Percentiles rank a stretch among this genome's conserved stretches.
Conservation (phyloP, 2,797 vertebrate genomes). For the Arctocebus calabarensis region DNA sequence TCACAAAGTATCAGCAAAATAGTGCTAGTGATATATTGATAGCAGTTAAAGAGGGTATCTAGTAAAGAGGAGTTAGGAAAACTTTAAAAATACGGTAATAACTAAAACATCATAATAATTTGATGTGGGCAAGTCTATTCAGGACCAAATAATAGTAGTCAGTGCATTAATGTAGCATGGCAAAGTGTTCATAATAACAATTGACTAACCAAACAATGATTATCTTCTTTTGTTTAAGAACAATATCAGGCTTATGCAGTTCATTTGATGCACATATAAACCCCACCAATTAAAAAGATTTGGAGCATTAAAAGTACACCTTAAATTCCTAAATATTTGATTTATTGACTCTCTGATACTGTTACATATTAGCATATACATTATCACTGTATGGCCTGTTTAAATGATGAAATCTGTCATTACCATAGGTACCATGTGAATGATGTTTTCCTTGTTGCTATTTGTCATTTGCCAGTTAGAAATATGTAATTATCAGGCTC, state of each 20-base stretch:
- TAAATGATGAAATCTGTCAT: not conserved
- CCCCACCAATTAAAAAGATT: not conserved
- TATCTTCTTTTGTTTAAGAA: slow-evolving; percentile 26
- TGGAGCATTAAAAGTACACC: slow-evolving; percentile 12
- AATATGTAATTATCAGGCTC: slow-evolving; percentile 39
- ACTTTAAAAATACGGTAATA: not conserved
- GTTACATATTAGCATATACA: not conserved
- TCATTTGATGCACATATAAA: not conserved
- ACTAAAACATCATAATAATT: not conserved
- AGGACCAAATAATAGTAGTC: not conserved
- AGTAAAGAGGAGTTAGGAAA: slow-evolving; percentile 6
- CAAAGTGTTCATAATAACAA: not conserved
- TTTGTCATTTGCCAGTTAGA: slow-evolving; percentile 50
- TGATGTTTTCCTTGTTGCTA: slow-evolving; percentile 28
- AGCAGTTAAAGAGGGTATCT: not conserved
- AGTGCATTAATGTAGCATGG: not conserved
- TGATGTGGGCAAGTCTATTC: not conserved
- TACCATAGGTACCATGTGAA: slow-evolving; percentile 19
- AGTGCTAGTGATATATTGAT: not conserved
- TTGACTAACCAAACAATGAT: not conserved
- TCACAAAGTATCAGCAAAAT: slow-evolving; percentile 1
- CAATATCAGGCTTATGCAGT: not conserved
- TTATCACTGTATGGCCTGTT: not conserved
- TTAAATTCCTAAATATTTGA: slow-evolving; percentile 50
- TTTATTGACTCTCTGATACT: slow-evolving; percentile 8